Evolutionary conservation across 1,140 invertebrate species (phyloP), one percentile per base, ranked within the genome.

Genomic region (Anadara kagoshimensis): DNA sequence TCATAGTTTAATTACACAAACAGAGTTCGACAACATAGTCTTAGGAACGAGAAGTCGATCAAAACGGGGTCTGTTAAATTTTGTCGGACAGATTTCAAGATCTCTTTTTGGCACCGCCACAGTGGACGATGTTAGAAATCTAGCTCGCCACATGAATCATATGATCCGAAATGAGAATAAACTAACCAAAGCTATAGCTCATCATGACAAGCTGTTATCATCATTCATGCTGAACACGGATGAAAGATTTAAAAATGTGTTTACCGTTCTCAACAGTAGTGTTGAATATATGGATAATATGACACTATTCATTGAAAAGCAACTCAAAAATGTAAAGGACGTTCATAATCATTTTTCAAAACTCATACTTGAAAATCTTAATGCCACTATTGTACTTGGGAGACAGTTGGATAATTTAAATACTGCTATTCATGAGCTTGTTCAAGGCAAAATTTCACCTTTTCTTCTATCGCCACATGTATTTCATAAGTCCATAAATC

Each of bases 71-170:
- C 41, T 78, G 10, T 59, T 78, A 43, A 57, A 69, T 36, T 78
- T 75, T 63, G 69, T 78, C 51, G 76, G 76, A 3, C 26, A 56
- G 22, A 54, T 78, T 22, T 65, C 75, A 36, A 66, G 65, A 65
- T 70, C 68, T 63, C 41, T 78, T 26, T 73, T 78, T 70, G 66
- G 66, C 10, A 77, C 75, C 10, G 75, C 70, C 5, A 77, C 75
- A 43, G 20, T 62, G 29, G 69, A 72, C 58, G 70, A 65, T 36
- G 36, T 65, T 16, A 43, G 12, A 10, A 24, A 8, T 26, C 45
- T 65, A 12, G 36, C 18, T 24, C 26, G 20, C 8, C 63, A 65
- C 29, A 53, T 65, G 22, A 41, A 65, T 10, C 20, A n/a, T 26
- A 41, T 67, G 24, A 67, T 51, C 12, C 29, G 36, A 5, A 64